A percentile compares a stretch with the other conserved stretches of the same genome.
phyloP scores from a whole-genome alignment of 2,113 vertebrate species.

The Platycercus adscitus region DNA sequence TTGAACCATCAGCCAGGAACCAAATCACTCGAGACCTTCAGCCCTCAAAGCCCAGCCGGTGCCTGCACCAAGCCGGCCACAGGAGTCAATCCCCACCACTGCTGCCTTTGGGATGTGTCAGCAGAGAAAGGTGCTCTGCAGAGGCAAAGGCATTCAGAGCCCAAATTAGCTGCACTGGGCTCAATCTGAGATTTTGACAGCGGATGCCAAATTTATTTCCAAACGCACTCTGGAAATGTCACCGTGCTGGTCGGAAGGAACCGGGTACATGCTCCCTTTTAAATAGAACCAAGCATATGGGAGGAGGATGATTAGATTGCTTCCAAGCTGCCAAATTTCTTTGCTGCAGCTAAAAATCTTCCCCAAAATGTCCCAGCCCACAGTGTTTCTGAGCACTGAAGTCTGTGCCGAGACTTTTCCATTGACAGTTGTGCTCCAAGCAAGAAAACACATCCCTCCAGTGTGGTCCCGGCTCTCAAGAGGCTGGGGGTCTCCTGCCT shows the following conservation, averaged over 20 bases:
- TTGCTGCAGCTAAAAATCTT: constrained; percentile 74
- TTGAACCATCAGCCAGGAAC: background rate
- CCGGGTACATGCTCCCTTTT: constrained; percentile 75
- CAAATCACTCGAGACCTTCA: rapidly evolving
- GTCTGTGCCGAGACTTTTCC: constrained; percentile 22
- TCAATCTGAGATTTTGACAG: constrained; percentile 70
- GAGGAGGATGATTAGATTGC: constrained; percentile 76
- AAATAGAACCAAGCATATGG: constrained; percentile 84
- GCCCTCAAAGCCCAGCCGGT: rapidly evolving
- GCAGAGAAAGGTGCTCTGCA: constrained; percentile 9
- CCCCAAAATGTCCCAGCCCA: constrained; percentile 60
- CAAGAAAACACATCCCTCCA: background rate
- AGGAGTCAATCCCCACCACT: background rate
- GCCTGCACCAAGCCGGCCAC: rapidly evolving
- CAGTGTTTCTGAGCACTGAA: constrained; percentile 16
- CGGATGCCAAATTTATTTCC: constrained; percentile 77
- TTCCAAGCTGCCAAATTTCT: constrained; percentile 78
- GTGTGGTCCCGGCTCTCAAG: background rate
- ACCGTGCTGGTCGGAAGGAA: constrained; percentile 75
- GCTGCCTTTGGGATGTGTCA: background rate
- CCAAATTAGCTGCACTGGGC: constrained; percentile 10
- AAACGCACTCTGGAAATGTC: constrained; percentile 80
- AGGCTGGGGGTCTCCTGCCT: background rate
- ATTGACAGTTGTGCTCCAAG: constrained; percentile 35
- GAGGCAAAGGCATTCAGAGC: background rate